A percentile compares a stretch with the other conserved stretches of the same genome.
phyloP scores from a whole-genome alignment of 2,888 invertebrate species.

The Chromoteleia sp. region DNA sequence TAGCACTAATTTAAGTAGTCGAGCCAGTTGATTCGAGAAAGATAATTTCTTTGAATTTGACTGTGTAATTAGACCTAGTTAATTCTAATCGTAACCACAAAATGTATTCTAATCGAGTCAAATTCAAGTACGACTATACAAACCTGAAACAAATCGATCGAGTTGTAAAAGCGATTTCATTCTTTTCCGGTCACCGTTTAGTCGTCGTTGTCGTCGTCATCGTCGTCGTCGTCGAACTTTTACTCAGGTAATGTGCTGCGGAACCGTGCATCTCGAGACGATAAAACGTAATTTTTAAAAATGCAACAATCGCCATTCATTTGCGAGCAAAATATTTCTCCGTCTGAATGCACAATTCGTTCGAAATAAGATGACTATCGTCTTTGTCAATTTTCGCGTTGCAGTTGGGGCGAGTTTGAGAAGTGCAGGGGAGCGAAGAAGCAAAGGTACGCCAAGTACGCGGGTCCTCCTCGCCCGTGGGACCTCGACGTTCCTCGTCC shows the following conservation, averaged over 20 bases:
- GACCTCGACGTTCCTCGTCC: conserved; percentile 46
- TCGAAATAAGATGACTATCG: conserved; percentile 62
- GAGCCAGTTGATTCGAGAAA: conserved; percentile 10
- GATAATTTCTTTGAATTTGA: neutral
- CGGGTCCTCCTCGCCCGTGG: conserved; percentile 55
- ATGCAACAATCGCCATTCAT: conserved; percentile 45
- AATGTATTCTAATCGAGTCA: conserved; percentile 14
- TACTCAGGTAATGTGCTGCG: conserved; percentile 10
- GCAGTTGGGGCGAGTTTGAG: conserved; percentile 62
- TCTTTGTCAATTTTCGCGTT: conserved; percentile 66
- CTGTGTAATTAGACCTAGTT: neutral
- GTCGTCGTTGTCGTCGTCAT: too few relatives aligned
- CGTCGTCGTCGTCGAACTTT: neutral
- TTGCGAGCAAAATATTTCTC: conserved; percentile 46
- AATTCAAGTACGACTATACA: conserved; percentile 8
- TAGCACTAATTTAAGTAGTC: too few relatives aligned
- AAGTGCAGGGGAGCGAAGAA: conserved; percentile 59
- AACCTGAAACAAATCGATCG: neutral
- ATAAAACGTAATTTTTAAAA: conserved; percentile 40
- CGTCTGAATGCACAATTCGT: conserved; percentile 45
- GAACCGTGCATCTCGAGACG: neutral
- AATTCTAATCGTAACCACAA: neutral
- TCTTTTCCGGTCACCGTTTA: neutral
- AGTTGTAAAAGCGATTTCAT: conserved; percentile 1
- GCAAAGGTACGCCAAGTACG: conserved; percentile 62